Evolutionary conservation across 2,797 vertebrate species (phyloP).

Genomic region (Huso huso): DNA sequence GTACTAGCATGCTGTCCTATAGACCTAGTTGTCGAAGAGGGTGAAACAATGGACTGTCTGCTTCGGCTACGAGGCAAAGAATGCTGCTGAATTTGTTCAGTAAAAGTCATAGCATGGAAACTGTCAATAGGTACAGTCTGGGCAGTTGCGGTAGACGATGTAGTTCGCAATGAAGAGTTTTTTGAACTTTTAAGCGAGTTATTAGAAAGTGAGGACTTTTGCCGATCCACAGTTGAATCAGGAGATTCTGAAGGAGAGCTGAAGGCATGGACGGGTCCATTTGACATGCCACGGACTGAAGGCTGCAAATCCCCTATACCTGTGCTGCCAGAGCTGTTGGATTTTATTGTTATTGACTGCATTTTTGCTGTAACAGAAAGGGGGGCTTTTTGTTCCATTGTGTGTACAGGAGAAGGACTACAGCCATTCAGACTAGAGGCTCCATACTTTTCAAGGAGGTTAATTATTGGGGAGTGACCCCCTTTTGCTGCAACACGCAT

Average conservation of each 20-base stretch:
- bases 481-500: conserved; percentile 97
- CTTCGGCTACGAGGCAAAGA: conserved; percentile 91
- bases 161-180: conserved; percentile 91
- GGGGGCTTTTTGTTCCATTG: conserved; percentile 83
- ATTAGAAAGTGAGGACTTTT: conserved; percentile 91
- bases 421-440: conserved; percentile 82
- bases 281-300: conserved; percentile 70
- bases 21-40: conserved; percentile 86
- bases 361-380: conserved; percentile 73
- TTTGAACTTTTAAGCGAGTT: conserved; percentile 97
- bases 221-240: conserved; percentile 88
- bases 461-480: conserved; percentile 84
- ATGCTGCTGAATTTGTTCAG: conserved; percentile 95
- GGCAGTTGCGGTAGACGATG: conserved; percentile 89
- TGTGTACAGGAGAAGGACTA: conserved; percentile 87
- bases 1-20: conserved; percentile 78
- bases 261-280: conserved; percentile 85
- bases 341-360: conserved; percentile 88
- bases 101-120: conserved; percentile 86
- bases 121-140: conserved; percentile 96
- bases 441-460: conserved; percentile 90
- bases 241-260: conserved; percentile 94
- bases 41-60: conserved; percentile 88
- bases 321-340: conserved; percentile 90
- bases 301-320: conserved; percentile 80